Evolutionary conservation across 1,140 invertebrate species (phyloP).

Genomic region (Neodiprion lecontei): DNA sequence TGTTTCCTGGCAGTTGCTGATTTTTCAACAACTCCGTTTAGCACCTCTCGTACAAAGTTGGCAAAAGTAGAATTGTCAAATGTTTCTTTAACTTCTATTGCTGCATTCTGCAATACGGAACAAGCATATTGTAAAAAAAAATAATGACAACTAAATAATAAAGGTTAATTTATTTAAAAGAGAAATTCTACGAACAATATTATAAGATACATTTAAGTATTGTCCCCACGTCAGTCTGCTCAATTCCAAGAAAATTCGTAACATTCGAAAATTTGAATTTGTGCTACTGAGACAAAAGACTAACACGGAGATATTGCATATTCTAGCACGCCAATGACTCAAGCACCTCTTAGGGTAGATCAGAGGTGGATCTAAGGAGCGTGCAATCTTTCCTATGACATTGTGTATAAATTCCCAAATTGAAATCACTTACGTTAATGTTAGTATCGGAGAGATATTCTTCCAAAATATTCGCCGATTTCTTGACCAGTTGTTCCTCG

Average conservation of each 20-base stretch:
- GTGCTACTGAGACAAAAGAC: neutral
- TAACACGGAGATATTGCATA: constrained; percentile 24
- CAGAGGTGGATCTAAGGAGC: constrained; percentile 56
- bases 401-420: neutral
- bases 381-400: constrained; percentile 31
- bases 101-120: constrained; percentile 25
- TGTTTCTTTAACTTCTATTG: constrained; percentile 27
- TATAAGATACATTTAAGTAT: neutral
- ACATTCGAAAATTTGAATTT: constrained; percentile 29
- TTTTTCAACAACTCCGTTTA: constrained; percentile 41
- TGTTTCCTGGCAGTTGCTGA: constrained; percentile 25
- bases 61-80: constrained; percentile 30
- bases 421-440: constrained; percentile 22
- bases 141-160: neutral
- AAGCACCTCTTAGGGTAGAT: constrained; percentile 43
- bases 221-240: constrained; percentile 40
- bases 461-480: constrained; percentile 41
- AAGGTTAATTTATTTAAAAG: constrained; percentile 6
- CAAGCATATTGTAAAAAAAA: neutral
- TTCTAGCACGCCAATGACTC: constrained; percentile 56
- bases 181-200: neutral
- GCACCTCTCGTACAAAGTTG: constrained; percentile 35
- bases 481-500: constrained; percentile 42
- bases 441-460: constrained; percentile 35
- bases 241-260: constrained; percentile 21